A percentile compares a stretch with the other conserved stretches of the same genome.
Conservation (phyloP, 1,140 invertebrate genomes). For the Diorhabda carinulata region DNA sequence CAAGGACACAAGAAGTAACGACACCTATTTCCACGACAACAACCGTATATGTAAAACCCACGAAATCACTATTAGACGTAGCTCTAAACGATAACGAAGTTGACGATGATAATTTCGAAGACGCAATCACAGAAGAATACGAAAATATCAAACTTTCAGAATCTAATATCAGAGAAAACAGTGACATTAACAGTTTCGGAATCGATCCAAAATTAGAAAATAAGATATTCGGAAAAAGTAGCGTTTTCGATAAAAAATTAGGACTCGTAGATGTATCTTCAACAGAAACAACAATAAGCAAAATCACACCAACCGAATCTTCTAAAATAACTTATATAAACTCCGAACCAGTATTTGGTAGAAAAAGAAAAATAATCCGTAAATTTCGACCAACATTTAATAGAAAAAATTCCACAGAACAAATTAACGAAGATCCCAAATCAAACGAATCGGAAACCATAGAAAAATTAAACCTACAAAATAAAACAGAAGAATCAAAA, state of each 20-base stretch:
- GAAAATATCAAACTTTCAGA: constrained; percentile 57
- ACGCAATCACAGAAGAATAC: constrained; percentile 44
- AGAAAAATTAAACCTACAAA: no score
- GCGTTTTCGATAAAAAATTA: constrained; percentile 16
- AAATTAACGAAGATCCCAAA: background rate
- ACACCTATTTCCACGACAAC: background rate
- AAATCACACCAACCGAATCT: constrained; percentile 46
- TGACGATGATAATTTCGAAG: constrained; percentile 38
- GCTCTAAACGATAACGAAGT: constrained; percentile 11
- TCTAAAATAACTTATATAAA: constrained; percentile 17
- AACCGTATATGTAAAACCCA: background rate
- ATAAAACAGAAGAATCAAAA: background rate
- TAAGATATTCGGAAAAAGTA: constrained; percentile 6
- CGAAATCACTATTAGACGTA: background rate
- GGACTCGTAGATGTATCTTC: constrained; percentile 4
- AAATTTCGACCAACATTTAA: constrained; percentile 27
- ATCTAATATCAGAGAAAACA: constrained; percentile 55
- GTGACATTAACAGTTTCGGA: constrained; percentile 33
- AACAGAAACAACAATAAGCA: constrained; percentile 53
- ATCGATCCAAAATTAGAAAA: constrained; percentile 32
- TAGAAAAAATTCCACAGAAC: background rate
- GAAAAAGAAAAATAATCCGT: constrained; percentile 34
- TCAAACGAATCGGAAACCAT: no score
- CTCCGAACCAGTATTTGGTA: constrained; percentile 28
- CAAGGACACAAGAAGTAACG: constrained; percentile 18